These are phyloP conservation scores for Neelides sp. DNA, from an alignment of 1,140 invertebrate species.

Conservation along the genomic window DNA sequence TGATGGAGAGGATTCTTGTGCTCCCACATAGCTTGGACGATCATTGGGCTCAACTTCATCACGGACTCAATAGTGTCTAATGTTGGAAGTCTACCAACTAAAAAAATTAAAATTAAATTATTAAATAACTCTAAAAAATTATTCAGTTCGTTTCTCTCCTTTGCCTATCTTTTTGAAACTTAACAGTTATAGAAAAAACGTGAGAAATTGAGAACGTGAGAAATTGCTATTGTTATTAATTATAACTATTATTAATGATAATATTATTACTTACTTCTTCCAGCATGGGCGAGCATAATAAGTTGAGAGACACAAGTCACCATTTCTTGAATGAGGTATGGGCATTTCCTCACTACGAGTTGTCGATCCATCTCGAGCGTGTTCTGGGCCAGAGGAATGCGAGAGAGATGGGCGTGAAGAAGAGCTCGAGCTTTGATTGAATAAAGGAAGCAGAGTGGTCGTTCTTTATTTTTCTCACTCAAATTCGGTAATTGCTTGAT, in stretches of 20 bases:
- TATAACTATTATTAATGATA: background rate
- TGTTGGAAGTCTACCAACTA: constrained; percentile 61
- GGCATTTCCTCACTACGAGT: constrained; percentile 83
- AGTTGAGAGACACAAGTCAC: constrained; percentile 87
- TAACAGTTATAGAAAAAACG: no score
- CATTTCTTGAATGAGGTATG: constrained; percentile 96
- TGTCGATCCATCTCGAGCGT: constrained; percentile 73
- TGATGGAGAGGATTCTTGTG: constrained; percentile 66
- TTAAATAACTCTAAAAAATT: background rate
- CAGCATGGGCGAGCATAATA: constrained; percentile 77
- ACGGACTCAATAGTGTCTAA: constrained; percentile 95
- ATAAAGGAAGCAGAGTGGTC: constrained; percentile 83
- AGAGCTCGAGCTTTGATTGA: constrained; percentile 91
- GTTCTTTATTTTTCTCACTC: constrained; percentile 88
- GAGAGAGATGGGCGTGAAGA: constrained; percentile 81
- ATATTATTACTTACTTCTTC: constrained; percentile 62
- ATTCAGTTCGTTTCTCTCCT: no score
- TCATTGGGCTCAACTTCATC: constrained; percentile 92
- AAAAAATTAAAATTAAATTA: constrained; percentile 37
- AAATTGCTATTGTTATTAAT: constrained; percentile 4
- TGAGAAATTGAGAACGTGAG: no score
- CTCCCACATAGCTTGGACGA: constrained; percentile 93
- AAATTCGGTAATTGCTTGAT: constrained; percentile 81
- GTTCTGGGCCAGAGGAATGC: constrained; percentile 63
- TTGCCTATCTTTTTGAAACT: no score